A percentile compares a stretch with the other conserved stretches of the same genome.
Evolutionary conservation across 23 tunicate species (phyloP).

Genomic region (Trididemnum miniatum): DNA sequence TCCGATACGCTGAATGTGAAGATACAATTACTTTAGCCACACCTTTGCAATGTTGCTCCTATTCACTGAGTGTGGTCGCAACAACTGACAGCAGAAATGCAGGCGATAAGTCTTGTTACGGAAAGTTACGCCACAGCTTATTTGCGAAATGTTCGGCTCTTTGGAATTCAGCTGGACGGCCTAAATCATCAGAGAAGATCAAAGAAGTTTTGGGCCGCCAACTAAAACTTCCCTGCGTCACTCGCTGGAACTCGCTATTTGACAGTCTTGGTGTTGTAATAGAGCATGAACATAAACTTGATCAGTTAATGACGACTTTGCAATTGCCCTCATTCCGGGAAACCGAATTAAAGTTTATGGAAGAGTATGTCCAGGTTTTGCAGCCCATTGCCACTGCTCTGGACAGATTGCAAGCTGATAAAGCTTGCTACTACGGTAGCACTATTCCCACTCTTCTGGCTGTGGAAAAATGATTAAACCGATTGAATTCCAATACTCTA

Average conservation of each 20-base stretch:
- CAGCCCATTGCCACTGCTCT: conserved; percentile 3
- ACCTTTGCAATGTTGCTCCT: background rate
- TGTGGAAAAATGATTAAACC: background rate
- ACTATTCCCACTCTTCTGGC: background rate
- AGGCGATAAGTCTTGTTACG: background rate
- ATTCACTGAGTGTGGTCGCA: background rate
- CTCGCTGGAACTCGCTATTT: background rate
- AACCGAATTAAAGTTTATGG: background rate
- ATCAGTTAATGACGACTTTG: background rate
- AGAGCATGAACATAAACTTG: background rate
- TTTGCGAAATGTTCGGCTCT: background rate
- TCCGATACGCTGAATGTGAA: background rate
- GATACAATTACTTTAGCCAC: background rate
- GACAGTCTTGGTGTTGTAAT: background rate
- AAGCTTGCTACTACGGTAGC: background rate
- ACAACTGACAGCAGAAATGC: background rate
- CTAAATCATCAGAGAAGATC: background rate
- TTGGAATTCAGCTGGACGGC: background rate
- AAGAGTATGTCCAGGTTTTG: background rate
- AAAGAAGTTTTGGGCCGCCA: background rate
- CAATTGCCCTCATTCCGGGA: background rate
- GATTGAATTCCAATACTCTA: background rate
- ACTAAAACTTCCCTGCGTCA: background rate
- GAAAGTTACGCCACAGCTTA: background rate
- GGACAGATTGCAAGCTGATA: background rate